These are phyloP conservation scores for Macrotrachela quadricornifera DNA, from an alignment of 1,140 invertebrate genomes.

Conservation along the genomic window DNA sequence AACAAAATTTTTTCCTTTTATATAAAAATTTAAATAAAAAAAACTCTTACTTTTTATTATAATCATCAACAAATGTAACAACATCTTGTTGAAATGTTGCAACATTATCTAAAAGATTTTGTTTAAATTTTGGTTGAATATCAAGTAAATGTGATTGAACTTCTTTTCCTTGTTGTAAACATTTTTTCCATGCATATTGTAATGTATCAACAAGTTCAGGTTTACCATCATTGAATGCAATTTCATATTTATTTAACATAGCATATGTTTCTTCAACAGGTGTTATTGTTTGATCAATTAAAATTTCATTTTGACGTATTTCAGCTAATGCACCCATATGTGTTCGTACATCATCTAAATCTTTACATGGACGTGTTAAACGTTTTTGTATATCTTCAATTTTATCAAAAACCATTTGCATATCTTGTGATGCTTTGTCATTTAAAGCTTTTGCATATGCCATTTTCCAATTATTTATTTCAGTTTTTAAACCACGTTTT, in stretches of 20 bases:
- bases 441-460: constrained; percentile 71
- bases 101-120: constrained; percentile 23
- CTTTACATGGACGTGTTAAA: constrained; percentile 49
- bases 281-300: constrained; percentile 74
- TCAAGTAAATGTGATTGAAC: constrained; percentile 25
- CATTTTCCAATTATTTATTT: constrained; percentile 59
- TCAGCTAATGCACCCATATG: constrained; percentile 79
- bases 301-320: constrained; percentile 75
- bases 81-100: constrained; percentile 20
- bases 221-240: constrained; percentile 67
- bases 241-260: constrained; percentile 60
- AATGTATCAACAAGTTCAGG: constrained; percentile 75
- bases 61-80: constrained; percentile 20
- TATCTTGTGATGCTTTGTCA: constrained; percentile 71
- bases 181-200: constrained; percentile 60
- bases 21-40: background rate
- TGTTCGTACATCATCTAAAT: constrained; percentile 71
- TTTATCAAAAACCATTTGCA: constrained; percentile 43
- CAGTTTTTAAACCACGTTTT: constrained; percentile 58
- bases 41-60: constrained; percentile 23
- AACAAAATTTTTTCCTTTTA: background rate
- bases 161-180: constrained; percentile 37
- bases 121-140: constrained; percentile 29
- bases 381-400: constrained; percentile 26
- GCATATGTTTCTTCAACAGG: constrained; percentile 87